Conservation (phyloP, 2,113 vertebrate species). For the Melanocharis versteri region DNA sequence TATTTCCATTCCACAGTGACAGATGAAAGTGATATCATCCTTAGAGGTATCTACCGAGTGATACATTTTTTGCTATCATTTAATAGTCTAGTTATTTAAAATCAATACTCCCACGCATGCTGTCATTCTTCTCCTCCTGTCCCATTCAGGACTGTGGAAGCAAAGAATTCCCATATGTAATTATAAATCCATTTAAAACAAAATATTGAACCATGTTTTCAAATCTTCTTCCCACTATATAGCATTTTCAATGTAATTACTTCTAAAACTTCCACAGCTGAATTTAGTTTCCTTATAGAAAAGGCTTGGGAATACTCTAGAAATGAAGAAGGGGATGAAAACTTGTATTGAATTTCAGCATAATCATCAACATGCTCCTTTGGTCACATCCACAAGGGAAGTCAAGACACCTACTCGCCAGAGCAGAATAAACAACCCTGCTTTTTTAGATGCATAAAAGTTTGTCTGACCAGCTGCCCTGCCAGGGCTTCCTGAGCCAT, state of each 20-base stretch:
- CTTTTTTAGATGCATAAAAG: neutral
- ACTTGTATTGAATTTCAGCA: neutral
- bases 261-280: neutral
- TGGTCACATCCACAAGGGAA: neutral
- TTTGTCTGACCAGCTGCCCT: neutral
- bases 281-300: neutral
- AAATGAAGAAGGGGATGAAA: neutral
- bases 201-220: slow-evolving; percentile 32
- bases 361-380: neutral
- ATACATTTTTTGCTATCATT: slow-evolving; percentile 39
- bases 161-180: slow-evolving; percentile 15
- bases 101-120: slow-evolving; percentile 39
- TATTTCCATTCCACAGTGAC: slow-evolving; percentile 17
- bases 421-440: neutral
- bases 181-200: slow-evolving; percentile 34
- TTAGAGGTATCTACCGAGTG: neutral
- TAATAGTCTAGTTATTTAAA: slow-evolving; percentile 52
- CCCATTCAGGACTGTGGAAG: neutral
- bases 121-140: slow-evolving; percentile 32
- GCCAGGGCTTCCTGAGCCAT: neutral
- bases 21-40: neutral
- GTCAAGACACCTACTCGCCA: neutral
- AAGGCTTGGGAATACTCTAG: neutral
- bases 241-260: neutral
- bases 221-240: neutral